Evolutionary conservation across 1,140 invertebrate species (phyloP), one percentile per base, ranked within the genome.

Genomic region (Thalassaphorura encarpata): DNA sequence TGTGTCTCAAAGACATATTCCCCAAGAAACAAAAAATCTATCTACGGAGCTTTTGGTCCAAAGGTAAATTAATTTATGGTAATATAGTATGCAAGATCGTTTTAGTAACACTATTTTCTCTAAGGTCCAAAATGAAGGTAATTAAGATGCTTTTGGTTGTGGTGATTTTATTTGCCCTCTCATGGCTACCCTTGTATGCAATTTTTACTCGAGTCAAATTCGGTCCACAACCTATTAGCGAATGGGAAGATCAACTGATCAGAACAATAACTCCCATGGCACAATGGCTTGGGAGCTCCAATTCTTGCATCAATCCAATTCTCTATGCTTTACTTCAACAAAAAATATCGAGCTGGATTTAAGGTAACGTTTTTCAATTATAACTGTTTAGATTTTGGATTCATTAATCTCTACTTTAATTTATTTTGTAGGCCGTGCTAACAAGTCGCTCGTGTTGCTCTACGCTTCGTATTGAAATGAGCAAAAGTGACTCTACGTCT

Each of bases 131-230:
- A 63, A 68, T 76, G 26, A 74, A 76, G 50, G 78, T 78, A 3
- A 71, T 79, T 46, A 77, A 79, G 66, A 81, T 81, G 79, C 67
- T 81, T 54, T 67, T 77, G 2, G 69, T 76, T 0, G 78, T 81
- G 2, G 76, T 78, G 1, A 66, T 77, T 5, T 65, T 78, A 1
- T 80, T 80, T 66, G 73, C 76, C n/a, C 63, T 78, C 2, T 78
- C 76, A 21, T 81, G 79, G 79, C 67, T 78, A 26, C 79, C 79
- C 4, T 67, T 81, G 15, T 81, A 81, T 67, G 71, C 64, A 24
- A 68, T 74, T 46, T 69, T 72, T 46, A 66, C 68, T 6, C 62
- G 70, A 6, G 57, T 72, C 24, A 72, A 73, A 52, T 67, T 73
- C 45, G 33, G 67, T 36, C 63, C 63, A 31, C 36, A 21, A 40